A percentile compares a stretch with the other conserved stretches of the same genome.
Evolutionary conservation across 2,888 invertebrate genomes (phyloP).

Genomic region (Aphrophora alni): DNA sequence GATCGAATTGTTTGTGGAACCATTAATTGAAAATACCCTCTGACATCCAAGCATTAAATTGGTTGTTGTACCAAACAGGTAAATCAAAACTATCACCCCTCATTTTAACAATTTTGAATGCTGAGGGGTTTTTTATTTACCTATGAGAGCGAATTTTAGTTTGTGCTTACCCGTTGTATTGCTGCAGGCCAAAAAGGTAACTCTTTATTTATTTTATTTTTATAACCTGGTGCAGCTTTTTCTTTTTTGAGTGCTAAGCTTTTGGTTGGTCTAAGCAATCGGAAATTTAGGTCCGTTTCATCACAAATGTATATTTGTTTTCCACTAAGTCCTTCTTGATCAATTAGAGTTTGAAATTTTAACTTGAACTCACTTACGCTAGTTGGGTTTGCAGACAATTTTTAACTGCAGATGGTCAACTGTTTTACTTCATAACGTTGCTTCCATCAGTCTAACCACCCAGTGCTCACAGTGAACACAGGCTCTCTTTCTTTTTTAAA

Average conservation of each 20-base stretch:
- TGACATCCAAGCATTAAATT: conserved; percentile 6
- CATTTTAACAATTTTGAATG: not conserved
- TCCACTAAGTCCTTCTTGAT: conserved; percentile 2
- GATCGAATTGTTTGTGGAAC: conserved; percentile 1
- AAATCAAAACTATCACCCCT: not conserved
- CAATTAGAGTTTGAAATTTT: too few species aligned
- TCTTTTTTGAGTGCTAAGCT: not conserved
- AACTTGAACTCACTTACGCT: conserved; percentile 7
- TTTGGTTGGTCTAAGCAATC: conserved; percentile 1
- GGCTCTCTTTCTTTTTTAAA: conserved; percentile 17
- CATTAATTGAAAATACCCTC: not conserved
- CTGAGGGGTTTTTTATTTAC: not conserved
- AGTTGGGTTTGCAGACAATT: not conserved
- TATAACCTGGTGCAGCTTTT: not conserved
- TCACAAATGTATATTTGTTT: not conserved
- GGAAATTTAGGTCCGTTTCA: not conserved
- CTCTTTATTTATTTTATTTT: not conserved
- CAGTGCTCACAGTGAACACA: too few species aligned
- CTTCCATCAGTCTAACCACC: conserved; percentile 23
- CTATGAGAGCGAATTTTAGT: not conserved
- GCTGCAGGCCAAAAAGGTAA: not conserved
- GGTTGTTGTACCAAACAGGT: not conserved
- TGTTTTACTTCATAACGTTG: not conserved
- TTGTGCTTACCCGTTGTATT: not conserved
- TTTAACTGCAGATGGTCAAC: conserved; percentile 13